Evolutionary conservation across 2,113 vertebrate genomes (phyloP).

Genomic region (Galeopterus variegatus): DNA sequence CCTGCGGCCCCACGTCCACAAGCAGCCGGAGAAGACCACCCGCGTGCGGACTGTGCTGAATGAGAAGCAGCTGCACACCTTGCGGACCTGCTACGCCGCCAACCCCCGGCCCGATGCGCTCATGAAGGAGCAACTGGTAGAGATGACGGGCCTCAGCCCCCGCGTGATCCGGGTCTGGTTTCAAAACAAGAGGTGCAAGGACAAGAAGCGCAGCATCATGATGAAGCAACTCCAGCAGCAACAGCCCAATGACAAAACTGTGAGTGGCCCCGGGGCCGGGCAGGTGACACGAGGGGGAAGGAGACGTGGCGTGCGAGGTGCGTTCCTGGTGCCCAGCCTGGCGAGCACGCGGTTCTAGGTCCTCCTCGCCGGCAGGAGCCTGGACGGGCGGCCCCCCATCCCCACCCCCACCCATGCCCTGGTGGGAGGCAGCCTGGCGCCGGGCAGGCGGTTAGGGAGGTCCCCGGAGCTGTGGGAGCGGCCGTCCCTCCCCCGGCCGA

Average conservation of each 20-base stretch:
- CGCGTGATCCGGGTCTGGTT: slow-evolving; percentile 99
- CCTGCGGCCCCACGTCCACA: slow-evolving; percentile 97
- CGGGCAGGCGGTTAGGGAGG: too few species aligned
- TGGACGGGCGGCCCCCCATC: not conserved
- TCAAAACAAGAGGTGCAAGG: slow-evolving; percentile 99
- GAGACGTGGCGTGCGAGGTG: not conserved
- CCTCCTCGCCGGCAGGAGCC: not conserved
- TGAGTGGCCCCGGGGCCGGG: slow-evolving; percentile 86
- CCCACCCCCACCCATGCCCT: not conserved
- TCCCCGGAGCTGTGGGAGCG: too few species aligned
- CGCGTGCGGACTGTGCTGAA: slow-evolving; percentile 98
- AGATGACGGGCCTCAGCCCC: slow-evolving; percentile 99
- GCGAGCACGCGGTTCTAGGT: not conserved
- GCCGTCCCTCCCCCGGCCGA: too few species aligned
- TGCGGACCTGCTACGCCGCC: slow-evolving; percentile 99
- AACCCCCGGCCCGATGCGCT: slow-evolving; percentile 98
- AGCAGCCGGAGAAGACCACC: slow-evolving; percentile 99
- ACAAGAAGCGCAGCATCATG: slow-evolving; percentile 97
- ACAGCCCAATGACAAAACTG: slow-evolving; percentile 98
- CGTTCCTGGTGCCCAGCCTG: not conserved
- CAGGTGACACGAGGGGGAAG: accelerated
- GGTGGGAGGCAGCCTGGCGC: accelerated
- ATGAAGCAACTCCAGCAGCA: slow-evolving; percentile 99
- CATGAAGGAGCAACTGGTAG: slow-evolving; percentile 99
- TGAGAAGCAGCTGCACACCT: slow-evolving; percentile 99